Conservation (phyloP, 2,113 vertebrate genomes). For the Tychaedon coryphoeus region DNA sequence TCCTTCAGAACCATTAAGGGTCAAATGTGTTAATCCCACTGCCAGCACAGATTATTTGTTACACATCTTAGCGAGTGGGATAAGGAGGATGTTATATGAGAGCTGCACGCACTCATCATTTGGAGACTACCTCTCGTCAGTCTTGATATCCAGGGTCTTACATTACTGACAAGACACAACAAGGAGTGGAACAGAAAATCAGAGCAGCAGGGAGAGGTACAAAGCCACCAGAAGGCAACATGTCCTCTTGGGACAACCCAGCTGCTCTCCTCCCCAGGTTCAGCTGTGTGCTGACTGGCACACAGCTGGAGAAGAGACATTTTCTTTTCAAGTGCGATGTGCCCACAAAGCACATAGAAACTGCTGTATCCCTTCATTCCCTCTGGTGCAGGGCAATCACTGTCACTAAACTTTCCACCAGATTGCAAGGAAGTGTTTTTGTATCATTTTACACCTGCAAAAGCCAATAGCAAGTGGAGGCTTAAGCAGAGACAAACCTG, state of each 20-base stretch:
- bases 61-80: conserved; percentile 39
- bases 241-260: background rate
- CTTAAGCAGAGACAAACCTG: background rate
- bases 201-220: background rate
- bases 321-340: background rate
- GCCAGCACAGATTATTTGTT: conserved; percentile 56
- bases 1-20: conserved; percentile 57
- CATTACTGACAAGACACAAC: background rate
- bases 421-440: background rate
- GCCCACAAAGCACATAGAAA: background rate
- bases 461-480: background rate
- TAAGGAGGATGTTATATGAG: background rate
- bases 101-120: background rate
- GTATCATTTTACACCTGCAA: background rate
- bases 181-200: background rate
- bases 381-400: background rate
- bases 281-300: background rate
- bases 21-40: conserved; percentile 55
- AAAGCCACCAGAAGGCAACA: background rate
- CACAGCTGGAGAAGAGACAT: background rate
- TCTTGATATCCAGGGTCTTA: background rate
- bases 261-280: background rate
- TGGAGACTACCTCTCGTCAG: background rate
- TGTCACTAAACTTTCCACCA: background rate
- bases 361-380: background rate